These are phyloP conservation scores for Zelleria hepariella DNA, from an alignment of 2,888 invertebrate species.

Conservation along the genomic window DNA sequence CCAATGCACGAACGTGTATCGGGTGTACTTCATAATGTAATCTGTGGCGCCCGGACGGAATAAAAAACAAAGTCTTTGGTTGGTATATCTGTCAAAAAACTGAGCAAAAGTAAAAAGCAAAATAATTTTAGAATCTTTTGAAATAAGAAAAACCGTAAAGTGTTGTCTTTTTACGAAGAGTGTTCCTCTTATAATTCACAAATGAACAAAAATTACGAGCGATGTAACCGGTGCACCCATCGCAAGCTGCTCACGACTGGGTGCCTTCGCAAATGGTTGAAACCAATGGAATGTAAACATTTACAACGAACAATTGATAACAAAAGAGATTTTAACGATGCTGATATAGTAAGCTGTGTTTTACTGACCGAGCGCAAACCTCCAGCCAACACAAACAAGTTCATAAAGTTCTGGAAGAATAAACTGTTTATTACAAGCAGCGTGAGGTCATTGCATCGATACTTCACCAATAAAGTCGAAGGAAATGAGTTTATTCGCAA, in stretches of 20 bases:
- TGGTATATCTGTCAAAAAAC: no score
- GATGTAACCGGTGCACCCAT: conserved; percentile 60
- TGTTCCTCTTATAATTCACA: conserved; percentile 8
- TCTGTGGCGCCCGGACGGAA: neutral
- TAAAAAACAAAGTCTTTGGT: no score
- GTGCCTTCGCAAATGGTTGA: conserved; percentile 64
- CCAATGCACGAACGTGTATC: neutral
- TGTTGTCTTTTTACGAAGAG: neutral
- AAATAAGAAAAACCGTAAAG: no score
- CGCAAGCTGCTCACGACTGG: conserved; percentile 63
- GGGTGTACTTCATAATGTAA: neutral
- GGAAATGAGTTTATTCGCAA: conserved; percentile 44
- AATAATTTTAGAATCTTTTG: no score
- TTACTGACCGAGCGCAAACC: conserved; percentile 53
- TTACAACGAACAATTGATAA: conserved; percentile 56
- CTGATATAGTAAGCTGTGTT: conserved; percentile 55
- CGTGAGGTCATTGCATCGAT: conserved; percentile 56
- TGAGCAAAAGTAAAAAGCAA: no score
- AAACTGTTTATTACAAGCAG: conserved; percentile 59
- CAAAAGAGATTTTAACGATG: conserved; percentile 53
- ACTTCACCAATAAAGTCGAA: conserved; percentile 50
- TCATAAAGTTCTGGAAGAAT: conserved; percentile 64
- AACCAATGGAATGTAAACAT: conserved; percentile 68
- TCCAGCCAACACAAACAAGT: conserved; percentile 50
- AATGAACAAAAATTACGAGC: conserved; percentile 66